A percentile compares a stretch with the other conserved stretches of the same genome.
Conservation (phyloP, 2,888 invertebrate species). For the Pycnomerus fuliginosus region DNA sequence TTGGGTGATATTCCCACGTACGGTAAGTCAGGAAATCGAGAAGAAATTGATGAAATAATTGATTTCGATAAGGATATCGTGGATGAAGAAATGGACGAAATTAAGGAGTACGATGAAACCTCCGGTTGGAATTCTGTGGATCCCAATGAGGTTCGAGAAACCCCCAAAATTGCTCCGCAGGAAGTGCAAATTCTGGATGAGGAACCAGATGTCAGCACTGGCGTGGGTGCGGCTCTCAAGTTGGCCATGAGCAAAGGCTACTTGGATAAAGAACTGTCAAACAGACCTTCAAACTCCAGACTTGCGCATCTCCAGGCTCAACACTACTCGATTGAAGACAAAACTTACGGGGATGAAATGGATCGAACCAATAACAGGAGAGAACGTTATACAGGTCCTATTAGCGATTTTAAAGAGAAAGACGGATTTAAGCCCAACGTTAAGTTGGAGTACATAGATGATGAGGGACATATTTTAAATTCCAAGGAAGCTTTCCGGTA, state of each 20-base stretch:
- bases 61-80: constrained; percentile 39
- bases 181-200: constrained; percentile 79
- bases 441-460: constrained; percentile 96
- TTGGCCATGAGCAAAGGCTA: constrained; percentile 94
- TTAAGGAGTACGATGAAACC: constrained; percentile 33
- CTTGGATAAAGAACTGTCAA: constrained; percentile 77
- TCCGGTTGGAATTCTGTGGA: constrained; percentile 61
- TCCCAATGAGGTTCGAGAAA: constrained; percentile 53
- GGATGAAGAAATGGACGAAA: constrained; percentile 37
- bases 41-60: constrained; percentile 64
- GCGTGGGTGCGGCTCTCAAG: constrained; percentile 87
- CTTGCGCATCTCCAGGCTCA: constrained; percentile 76
- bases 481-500: constrained; percentile 90
- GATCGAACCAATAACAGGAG: constrained; percentile 63
- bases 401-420: constrained; percentile 90
- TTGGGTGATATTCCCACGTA: constrained; percentile 93
- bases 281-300: constrained; percentile 69
- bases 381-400: constrained; percentile 79
- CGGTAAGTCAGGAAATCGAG: constrained; percentile 86
- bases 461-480: constrained; percentile 87
- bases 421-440: constrained; percentile 88
- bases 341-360: constrained; percentile 71
- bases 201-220: constrained; percentile 88
- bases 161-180: constrained; percentile 49
- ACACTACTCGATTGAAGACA: constrained; percentile 79